These are phyloP conservation scores for Drosophila aff. DNA, from an alignment of 1,140 invertebrate genomes.

Conservation along the genomic window DNA sequence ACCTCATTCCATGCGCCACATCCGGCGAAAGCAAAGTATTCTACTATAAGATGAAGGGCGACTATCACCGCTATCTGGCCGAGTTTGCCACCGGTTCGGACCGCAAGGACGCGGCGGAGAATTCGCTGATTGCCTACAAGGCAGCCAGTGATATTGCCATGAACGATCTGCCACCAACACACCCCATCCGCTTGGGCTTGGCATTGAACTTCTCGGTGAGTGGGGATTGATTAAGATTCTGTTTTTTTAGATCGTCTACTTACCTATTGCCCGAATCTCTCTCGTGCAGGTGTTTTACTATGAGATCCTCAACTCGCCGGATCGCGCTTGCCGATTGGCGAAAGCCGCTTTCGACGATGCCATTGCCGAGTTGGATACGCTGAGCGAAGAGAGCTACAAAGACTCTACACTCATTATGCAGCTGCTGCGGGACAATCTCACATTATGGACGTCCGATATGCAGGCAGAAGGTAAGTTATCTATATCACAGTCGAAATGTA, in stretches of 20 bases:
- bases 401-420: constrained; percentile 99
- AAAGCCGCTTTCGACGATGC: constrained; percentile 99
- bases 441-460: constrained; percentile 99
- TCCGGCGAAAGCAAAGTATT: constrained; percentile 98
- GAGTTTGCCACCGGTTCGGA: constrained; percentile 98
- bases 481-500: constrained; percentile 7
- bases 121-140: constrained; percentile 98
- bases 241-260: background rate
- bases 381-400: constrained; percentile 99
- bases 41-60: constrained; percentile 99
- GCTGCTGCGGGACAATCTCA: constrained; percentile 98
- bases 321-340: constrained; percentile 97
- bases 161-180: constrained; percentile 98
- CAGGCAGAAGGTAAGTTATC: constrained; percentile 91
- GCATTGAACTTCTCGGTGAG: constrained; percentile 96
- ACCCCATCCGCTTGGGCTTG: constrained; percentile 96
- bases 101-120: constrained; percentile 97
- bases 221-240: background rate
- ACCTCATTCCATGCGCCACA: constrained; percentile 96
- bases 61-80: constrained; percentile 98
- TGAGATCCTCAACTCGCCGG: constrained; percentile 98
- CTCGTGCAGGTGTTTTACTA: constrained; percentile 95
- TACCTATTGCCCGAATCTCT: constrained; percentile 1
- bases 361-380: constrained; percentile 98
- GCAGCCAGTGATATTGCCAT: constrained; percentile 98